These are phyloP conservation scores for Euproctis similis DNA, from an alignment of 2,888 invertebrate genomes.

Conservation along the genomic window DNA sequence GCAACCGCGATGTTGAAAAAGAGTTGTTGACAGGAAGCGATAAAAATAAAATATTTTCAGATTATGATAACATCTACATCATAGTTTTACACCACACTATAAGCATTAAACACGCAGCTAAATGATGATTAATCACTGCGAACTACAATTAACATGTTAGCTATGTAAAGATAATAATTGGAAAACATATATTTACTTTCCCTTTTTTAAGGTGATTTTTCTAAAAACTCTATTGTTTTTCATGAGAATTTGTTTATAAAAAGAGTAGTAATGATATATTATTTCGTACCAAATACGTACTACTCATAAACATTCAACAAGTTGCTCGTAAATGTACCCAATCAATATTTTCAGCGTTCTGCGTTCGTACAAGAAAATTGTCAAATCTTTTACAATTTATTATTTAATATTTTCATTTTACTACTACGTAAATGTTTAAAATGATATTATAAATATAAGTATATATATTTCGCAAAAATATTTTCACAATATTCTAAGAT, in stretches of 20 bases:
- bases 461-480: too few species aligned
- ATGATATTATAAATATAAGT: too few species aligned
- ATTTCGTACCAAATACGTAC: constrained; percentile 14
- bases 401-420: too few species aligned
- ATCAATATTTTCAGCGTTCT: constrained; percentile 21
- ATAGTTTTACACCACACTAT: constrained; percentile 15
- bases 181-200: too few species aligned
- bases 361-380: too few species aligned
- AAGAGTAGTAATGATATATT: constrained; percentile 10
- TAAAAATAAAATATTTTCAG: constrained; percentile 32
- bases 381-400: too few species aligned
- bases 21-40: constrained; percentile 36
- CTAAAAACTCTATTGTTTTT: background rate
- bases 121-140: constrained; percentile 19
- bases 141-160: background rate
- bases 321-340: constrained; percentile 43
- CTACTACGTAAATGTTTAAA: too few species aligned
- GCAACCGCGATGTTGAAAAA: constrained; percentile 24
- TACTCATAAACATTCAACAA: constrained; percentile 58
- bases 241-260: constrained; percentile 5
- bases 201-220: background rate
- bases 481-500: too few species aligned
- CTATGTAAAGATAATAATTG: too few species aligned
- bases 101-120: constrained; percentile 17
- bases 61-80: constrained; percentile 26